Evolutionary conservation across 2,888 invertebrate genomes (phyloP).

Genomic region (Machimus atricapillus): DNA sequence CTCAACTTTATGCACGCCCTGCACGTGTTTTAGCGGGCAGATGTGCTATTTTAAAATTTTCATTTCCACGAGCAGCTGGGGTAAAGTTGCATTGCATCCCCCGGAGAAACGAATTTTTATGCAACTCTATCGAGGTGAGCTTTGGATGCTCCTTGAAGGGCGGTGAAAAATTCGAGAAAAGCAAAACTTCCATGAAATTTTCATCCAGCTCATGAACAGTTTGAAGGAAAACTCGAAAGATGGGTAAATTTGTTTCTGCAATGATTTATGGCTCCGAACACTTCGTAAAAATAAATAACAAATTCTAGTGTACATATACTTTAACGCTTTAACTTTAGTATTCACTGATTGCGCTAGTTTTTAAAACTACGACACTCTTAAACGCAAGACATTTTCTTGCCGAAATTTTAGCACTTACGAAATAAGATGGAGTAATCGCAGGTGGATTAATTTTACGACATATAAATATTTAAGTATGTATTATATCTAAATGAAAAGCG

Average conservation of each 20-base stretch:
- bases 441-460: no score
- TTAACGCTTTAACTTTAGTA: no score
- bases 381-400: not conserved
- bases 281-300: not conserved
- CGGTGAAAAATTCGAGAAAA: not conserved
- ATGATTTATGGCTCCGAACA: not conserved
- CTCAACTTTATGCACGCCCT: not conserved
- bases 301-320: not conserved
- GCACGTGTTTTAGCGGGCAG: not conserved
- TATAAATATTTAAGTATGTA: no score
- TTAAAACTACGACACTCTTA: not conserved
- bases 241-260: not conserved
- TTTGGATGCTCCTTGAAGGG: not conserved
- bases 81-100: not conserved
- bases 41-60: not conserved
- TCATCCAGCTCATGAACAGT: not conserved
- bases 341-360: not conserved
- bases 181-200: not conserved
- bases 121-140: not conserved
- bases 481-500: no score
- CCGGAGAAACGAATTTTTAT: not conserved
- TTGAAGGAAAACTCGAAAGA: not conserved
- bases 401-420: not conserved
- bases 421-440: no score
- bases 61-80: not conserved